These are phyloP conservation scores for Clupea harengus DNA, from an alignment of 2,113 vertebrate genomes.

Conservation along the genomic window DNA sequence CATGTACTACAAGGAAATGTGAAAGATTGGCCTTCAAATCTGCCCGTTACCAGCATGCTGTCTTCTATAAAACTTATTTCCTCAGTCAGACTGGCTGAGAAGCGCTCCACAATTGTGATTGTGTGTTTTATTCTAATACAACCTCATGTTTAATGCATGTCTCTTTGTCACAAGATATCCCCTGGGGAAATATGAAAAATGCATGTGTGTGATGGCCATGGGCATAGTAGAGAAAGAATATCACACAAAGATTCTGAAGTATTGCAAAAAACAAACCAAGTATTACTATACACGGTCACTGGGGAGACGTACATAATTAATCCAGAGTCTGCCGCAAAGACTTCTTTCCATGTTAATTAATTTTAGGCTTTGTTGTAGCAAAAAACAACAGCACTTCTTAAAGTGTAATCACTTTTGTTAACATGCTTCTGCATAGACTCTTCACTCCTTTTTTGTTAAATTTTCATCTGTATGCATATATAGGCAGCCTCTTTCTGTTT, in stretches of 20 bases:
- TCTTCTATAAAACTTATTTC: slow-evolving; percentile 8
- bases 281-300: slow-evolving; percentile 34
- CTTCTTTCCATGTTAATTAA: slow-evolving; percentile 1
- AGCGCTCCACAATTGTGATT: slow-evolving; percentile 44
- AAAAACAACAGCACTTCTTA: neutral
- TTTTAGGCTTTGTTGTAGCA: neutral
- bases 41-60: neutral
- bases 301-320: slow-evolving; percentile 53
- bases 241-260: slow-evolving; percentile 29
- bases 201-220: slow-evolving; percentile 44
- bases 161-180: slow-evolving; percentile 44
- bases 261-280: slow-evolving; percentile 42
- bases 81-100: slow-evolving; percentile 37
- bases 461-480: neutral
- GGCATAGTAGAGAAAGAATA: slow-evolving; percentile 44
- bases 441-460: slow-evolving; percentile 24
- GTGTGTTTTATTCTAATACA: slow-evolving; percentile 42
- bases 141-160: slow-evolving; percentile 58
- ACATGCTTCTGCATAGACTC: slow-evolving; percentile 39
- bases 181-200: slow-evolving; percentile 50
- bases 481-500: slow-evolving; percentile 12
- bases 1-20: neutral
- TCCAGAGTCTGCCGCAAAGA: slow-evolving; percentile 27
- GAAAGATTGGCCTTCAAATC: neutral
- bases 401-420: slow-evolving; percentile 10